Conservation (phyloP, 2,888 invertebrate species). For the Rhynchonema sp. region DNA sequence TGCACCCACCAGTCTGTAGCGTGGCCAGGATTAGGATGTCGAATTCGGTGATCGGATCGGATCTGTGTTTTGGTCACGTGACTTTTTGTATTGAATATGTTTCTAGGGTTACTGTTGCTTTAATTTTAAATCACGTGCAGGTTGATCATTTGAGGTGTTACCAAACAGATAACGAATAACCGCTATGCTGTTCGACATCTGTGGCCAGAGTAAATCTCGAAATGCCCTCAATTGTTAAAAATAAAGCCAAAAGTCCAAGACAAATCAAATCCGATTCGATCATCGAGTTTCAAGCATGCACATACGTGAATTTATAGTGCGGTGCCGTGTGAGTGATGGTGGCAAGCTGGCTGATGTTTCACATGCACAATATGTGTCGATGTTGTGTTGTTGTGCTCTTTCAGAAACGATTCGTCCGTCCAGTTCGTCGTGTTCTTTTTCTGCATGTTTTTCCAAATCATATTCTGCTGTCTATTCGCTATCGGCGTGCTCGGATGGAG, state of each 20-base stretch:
- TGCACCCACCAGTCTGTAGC: too few species aligned
- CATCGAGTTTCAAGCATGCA: too few species aligned
- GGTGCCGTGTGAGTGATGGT: not conserved
- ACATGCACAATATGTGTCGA: not conserved
- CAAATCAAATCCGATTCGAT: too few species aligned
- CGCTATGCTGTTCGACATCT: too few species aligned
- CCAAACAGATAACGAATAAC: too few species aligned
- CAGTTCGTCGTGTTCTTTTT: conserved; percentile 33
- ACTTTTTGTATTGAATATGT: not conserved
- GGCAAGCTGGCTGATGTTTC: too few species aligned
- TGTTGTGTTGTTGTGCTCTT: not conserved
- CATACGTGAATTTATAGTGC: not conserved
- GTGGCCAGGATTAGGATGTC: not conserved
- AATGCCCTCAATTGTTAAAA: too few species aligned
- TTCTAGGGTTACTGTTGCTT: not conserved
- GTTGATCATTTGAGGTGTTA: too few species aligned
- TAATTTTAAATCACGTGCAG: too few species aligned
- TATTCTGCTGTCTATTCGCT: conserved; percentile 43
- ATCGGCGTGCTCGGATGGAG: conserved; percentile 9
- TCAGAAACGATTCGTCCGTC: conserved; percentile 4
- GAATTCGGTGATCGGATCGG: too few species aligned
- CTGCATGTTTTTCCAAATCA: conserved; percentile 55
- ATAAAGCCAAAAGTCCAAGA: too few species aligned
- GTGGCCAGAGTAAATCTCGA: too few species aligned
- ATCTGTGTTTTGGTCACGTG: not conserved